Evolutionary conservation across 2,797 vertebrate species (phyloP).

Genomic region (Trachops cirrhosus): DNA sequence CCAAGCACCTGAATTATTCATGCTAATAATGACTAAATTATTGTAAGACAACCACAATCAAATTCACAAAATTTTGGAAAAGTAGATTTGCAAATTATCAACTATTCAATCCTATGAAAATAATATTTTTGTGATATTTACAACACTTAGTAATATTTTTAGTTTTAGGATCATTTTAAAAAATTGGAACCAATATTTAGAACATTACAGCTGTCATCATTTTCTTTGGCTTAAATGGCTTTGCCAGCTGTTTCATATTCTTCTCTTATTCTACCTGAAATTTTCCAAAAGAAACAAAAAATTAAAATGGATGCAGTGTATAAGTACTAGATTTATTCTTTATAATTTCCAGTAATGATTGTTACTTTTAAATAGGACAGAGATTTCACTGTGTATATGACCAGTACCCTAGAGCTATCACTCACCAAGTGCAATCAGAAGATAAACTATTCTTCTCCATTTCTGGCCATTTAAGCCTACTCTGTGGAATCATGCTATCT

Average conservation of each 20-base stretch:
- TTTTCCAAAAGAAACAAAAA: background rate
- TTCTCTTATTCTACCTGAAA: background rate
- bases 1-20: background rate
- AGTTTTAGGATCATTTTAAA: background rate
- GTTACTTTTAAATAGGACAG: background rate
- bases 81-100: background rate
- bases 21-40: background rate
- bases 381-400: background rate
- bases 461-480: background rate
- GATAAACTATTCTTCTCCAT: background rate
- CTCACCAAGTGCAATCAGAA: background rate
- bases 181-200: background rate
- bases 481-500: background rate
- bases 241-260: background rate
- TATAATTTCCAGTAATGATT: background rate
- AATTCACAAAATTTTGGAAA: background rate
- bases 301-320: background rate
- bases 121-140: background rate
- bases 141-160: background rate
- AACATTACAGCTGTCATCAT: background rate
- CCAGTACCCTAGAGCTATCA: background rate
- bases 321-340: background rate
- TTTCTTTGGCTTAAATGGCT: slow-evolving; percentile 3
- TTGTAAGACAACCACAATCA: background rate
- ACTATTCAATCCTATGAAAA: background rate